Conservation (phyloP, 2,888 invertebrate genomes). For the Ametastegia equiseti region DNA sequence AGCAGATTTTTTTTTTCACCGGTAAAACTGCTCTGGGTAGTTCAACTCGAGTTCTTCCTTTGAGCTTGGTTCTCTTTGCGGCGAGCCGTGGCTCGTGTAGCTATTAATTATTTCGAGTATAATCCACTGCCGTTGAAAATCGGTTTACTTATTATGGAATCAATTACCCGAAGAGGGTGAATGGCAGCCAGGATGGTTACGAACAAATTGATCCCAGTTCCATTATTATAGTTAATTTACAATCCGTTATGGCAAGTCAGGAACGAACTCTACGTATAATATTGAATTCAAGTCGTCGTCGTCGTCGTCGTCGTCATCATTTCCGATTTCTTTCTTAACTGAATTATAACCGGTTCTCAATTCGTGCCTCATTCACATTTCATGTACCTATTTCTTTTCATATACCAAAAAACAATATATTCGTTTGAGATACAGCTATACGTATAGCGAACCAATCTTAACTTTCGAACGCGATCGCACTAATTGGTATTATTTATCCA, state of each 20-base stretch:
- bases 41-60: neutral
- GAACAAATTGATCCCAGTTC: conserved; percentile 1
- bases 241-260: conserved; percentile 41
- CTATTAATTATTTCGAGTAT: conserved; percentile 31
- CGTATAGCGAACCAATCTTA: neutral
- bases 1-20: neutral
- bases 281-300: conserved; percentile 35
- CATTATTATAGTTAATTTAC: conserved; percentile 31
- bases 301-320: too few relatives aligned
- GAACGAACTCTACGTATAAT: conserved; percentile 15
- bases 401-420: neutral
- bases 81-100: conserved; percentile 15
- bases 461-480: neutral
- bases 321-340: conserved; percentile 33
- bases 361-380: neutral
- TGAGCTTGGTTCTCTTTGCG: neutral
- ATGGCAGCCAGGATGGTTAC: neutral
- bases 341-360: conserved; percentile 26
- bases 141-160: conserved; percentile 21
- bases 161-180: neutral
- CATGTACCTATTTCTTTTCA: conserved; percentile 3
- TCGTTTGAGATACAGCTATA: neutral
- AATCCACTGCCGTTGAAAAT: conserved; percentile 28
- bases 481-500: neutral
- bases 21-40: neutral